Evolutionary conservation across 2,888 invertebrate species (phyloP).

Genomic region (Plebejus anna): DNA sequence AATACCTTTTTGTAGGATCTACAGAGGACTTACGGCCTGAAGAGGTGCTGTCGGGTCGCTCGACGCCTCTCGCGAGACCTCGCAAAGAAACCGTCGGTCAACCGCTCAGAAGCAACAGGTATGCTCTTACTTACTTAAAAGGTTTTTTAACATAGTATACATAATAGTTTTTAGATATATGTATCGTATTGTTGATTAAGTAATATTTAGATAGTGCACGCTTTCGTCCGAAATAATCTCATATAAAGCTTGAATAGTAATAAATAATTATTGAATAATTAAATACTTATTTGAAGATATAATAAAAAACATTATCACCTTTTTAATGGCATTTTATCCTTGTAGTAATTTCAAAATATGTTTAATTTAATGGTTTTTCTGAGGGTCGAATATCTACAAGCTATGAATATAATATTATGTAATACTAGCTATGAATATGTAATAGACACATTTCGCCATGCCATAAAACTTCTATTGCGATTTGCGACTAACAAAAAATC

Average conservation of each 20-base stretch:
- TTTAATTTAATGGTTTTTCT: not conserved
- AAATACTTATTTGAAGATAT: not conserved
- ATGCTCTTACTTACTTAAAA: constrained; percentile 30
- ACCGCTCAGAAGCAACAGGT: constrained; percentile 84
- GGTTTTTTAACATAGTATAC: not conserved
- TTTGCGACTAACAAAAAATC: not conserved
- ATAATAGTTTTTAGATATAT: not conserved
- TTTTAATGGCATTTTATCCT: not conserved
- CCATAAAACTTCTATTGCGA: not conserved
- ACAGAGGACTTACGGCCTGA: constrained; percentile 69
- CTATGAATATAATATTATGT: not conserved
- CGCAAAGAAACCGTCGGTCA: constrained; percentile 83
- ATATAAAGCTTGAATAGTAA: not conserved
- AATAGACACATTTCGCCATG: not conserved
- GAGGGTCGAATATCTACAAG: not conserved
- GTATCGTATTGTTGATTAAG: not conserved
- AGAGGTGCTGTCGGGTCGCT: constrained; percentile 80
- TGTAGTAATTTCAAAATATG: not conserved
- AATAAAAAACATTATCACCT: not conserved
- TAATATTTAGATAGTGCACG: not conserved
- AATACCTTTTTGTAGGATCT: constrained; percentile 52
- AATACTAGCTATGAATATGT: not conserved
- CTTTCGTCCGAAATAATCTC: not conserved
- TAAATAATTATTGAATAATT: not conserved
- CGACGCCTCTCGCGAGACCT: constrained; percentile 84